phyloP scores from a whole-genome alignment of 2,888 invertebrate species.

The Drosophila macrospina region DNA sequence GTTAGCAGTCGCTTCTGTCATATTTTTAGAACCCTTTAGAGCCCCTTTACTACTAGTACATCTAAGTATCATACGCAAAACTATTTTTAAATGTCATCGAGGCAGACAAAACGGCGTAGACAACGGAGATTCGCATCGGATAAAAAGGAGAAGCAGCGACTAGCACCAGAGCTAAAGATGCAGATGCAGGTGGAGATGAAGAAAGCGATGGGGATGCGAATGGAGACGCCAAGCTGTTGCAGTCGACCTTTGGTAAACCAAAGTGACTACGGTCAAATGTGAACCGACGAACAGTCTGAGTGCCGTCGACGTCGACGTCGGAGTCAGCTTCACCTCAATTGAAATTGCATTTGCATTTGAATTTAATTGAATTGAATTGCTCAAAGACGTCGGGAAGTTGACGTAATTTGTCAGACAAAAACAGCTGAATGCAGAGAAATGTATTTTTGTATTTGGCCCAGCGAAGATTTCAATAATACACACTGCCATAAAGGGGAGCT shows the following conservation, averaged over 20 bases:
- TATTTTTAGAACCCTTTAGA: slow-evolving; percentile 64
- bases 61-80: slow-evolving; percentile 40
- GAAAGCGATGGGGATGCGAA: not conserved
- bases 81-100: slow-evolving; percentile 72
- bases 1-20: slow-evolving; percentile 50
- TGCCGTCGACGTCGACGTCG: not conserved
- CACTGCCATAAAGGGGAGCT: not conserved
- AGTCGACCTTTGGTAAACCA: slow-evolving; percentile 15
- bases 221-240: slow-evolving; percentile 10
- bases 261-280: slow-evolving; percentile 18
- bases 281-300: not conserved
- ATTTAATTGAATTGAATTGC: slow-evolving; percentile 77
- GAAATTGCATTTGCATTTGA: slow-evolving; percentile 69
- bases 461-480: not conserved
- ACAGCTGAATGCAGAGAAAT: slow-evolving; percentile 29
- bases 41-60: not conserved
- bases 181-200: slow-evolving; percentile 2
- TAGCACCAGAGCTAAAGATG: not conserved
- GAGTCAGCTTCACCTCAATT: slow-evolving; percentile 30
- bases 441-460: not conserved
- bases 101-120: slow-evolving; percentile 72
- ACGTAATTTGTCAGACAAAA: slow-evolving; percentile 31
- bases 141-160: not conserved
- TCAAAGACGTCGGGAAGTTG: slow-evolving; percentile 36
- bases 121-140: slow-evolving; percentile 7